A percentile compares a stretch with the other conserved stretches of the same genome.
phyloP scores from a whole-genome alignment of 1,140 invertebrate species.

The Lasaia peninsularis region DNA sequence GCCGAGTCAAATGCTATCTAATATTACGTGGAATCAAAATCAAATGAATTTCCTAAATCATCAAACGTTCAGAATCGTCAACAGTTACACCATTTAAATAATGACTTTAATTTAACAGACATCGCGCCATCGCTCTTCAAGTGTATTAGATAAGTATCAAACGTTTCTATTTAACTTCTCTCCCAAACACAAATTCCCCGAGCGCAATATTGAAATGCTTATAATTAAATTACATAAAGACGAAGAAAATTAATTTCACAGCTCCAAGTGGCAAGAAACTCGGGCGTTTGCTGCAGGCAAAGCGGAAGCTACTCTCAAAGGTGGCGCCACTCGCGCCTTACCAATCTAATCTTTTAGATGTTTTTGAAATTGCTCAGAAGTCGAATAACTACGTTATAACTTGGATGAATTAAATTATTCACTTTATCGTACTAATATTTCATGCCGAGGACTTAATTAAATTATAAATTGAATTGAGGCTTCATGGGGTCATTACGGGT shows the following conservation, averaged over 20 bases:
- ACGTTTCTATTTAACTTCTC: conserved; percentile 76
- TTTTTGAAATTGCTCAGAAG: conserved; percentile 71
- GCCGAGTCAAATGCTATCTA: not conserved
- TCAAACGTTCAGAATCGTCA: not conserved
- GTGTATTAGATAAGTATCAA: conserved; percentile 76
- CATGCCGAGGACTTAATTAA: conserved; percentile 78
- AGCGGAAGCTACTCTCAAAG: conserved; percentile 62
- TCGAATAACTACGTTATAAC: conserved; percentile 77
- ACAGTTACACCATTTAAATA: conserved; percentile 21
- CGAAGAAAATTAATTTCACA: conserved; percentile 77
- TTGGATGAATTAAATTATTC: conserved; percentile 77
- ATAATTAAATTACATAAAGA: conserved; percentile 78
- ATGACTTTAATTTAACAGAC: conserved; percentile 58
- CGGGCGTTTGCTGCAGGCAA: conserved; percentile 22
- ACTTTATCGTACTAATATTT: conserved; percentile 78
- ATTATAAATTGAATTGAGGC: conserved; percentile 71
- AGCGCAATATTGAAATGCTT: conserved; percentile 77
- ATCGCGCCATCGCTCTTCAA: conserved; percentile 67
- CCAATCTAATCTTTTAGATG: conserved; percentile 73
- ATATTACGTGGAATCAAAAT: not conserved
- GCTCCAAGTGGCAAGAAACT: conserved; percentile 59
- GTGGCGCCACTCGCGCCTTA: conserved; percentile 52
- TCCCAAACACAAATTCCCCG: conserved; percentile 64
- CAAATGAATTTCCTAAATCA: not conserved
- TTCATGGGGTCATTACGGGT: conserved; percentile 35